Conservation (phyloP, 2,113 vertebrate species). For the Rhabdomys dilectus region DNA sequence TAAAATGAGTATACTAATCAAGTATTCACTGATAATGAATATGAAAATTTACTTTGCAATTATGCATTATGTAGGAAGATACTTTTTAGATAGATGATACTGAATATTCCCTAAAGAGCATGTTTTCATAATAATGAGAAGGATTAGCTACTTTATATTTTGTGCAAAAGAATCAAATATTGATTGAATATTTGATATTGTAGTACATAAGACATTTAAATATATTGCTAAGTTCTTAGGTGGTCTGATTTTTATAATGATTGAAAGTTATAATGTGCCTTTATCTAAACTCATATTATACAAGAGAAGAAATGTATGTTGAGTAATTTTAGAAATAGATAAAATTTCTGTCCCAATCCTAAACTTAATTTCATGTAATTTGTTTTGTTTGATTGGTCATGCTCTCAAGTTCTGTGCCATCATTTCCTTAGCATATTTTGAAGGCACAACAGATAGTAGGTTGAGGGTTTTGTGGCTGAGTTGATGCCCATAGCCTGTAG, state of each 20-base stretch:
- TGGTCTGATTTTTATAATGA: neutral
- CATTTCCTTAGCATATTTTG: neutral
- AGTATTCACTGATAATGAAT: neutral
- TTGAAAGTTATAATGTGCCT: neutral
- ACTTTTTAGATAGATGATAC: neutral
- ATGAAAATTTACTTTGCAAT: neutral
- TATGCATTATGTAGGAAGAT: neutral
- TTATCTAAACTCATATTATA: neutral
- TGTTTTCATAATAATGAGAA: neutral
- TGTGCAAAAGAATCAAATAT: neutral
- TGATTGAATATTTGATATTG: neutral
- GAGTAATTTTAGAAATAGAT: neutral
- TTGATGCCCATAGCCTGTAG: neutral
- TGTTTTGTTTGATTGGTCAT: neutral
- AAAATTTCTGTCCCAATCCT: neutral
- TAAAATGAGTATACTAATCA: neutral
- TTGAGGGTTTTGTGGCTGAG: neutral
- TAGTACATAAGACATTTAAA: neutral
- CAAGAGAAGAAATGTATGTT: neutral
- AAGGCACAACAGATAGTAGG: neutral
- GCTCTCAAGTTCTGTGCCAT: no score
- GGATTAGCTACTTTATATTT: neutral
- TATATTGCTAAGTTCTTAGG: neutral
- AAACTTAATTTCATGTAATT: neutral
- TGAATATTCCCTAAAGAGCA: neutral